Evolutionary conservation across 2,113 vertebrate genomes (phyloP).

Genomic region (Noctilio leporinus): DNA sequence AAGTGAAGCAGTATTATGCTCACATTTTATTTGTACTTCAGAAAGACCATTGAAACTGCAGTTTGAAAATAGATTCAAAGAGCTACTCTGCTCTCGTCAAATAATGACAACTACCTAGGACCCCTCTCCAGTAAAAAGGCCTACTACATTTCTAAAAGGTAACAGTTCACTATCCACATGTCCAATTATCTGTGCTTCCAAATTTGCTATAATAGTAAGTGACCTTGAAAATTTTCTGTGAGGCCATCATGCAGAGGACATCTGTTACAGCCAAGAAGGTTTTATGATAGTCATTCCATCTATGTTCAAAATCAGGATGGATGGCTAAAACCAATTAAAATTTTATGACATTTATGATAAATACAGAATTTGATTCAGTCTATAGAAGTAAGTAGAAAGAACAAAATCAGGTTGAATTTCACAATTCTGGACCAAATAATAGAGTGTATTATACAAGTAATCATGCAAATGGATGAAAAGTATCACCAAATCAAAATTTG

Average conservation of each 20-base stretch:
- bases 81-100: background rate
- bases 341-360: background rate
- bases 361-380: background rate
- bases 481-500: background rate
- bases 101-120: background rate
- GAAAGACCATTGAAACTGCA: background rate
- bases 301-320: slow-evolving; percentile 8
- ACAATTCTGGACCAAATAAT: background rate
- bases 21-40: background rate
- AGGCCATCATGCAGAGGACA: background rate
- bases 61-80: slow-evolving; percentile 18
- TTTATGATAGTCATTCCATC: background rate
- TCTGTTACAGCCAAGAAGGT: background rate
- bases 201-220: slow-evolving; percentile 4
- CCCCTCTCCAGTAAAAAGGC: background rate
- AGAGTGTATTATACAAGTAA: background rate
- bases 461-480: background rate
- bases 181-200: background rate
- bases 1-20: background rate
- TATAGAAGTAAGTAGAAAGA: background rate
- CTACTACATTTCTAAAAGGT: background rate
- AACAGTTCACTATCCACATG: background rate
- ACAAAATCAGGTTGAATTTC: background rate
- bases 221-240: background rate
- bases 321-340: slow-evolving; percentile 1